Percentiles rank a stretch among this genome's conserved stretches.
Conservation (phyloP, 2,797 vertebrate genomes). For the Betta splendens region DNA sequence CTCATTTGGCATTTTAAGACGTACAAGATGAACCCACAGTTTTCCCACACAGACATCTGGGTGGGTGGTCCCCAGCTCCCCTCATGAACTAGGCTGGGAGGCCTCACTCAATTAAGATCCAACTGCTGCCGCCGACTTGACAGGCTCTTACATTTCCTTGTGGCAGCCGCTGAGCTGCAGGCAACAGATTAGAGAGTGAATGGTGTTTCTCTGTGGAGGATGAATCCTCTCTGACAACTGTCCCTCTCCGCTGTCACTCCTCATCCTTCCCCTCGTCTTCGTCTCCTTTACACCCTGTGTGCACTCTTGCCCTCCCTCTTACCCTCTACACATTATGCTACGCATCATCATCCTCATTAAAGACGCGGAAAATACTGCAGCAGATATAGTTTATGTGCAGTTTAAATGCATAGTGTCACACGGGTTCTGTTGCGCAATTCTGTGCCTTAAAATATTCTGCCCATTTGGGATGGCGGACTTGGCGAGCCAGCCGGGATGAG, state of each 20-base stretch:
- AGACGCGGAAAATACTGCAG: conserved; percentile 11
- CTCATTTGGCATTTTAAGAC: conserved; percentile 39
- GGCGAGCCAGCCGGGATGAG: background rate
- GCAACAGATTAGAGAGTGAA: conserved; percentile 67
- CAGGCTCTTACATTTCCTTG: conserved; percentile 47
- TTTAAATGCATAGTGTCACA: too few relatives aligned
- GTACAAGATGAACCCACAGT: conserved; percentile 32
- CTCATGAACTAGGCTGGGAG: conserved; percentile 34
- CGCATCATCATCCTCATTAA: conserved; percentile 33
- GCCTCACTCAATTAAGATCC: conserved; percentile 64
- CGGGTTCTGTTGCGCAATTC: too few relatives aligned
- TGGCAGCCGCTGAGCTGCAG: conserved; percentile 59
- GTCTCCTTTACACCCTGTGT: conserved; percentile 22
- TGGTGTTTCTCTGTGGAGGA: conserved; percentile 54
- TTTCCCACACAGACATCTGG: conserved; percentile 40
- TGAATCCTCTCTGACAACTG: conserved; percentile 47
- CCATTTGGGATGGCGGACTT: background rate
- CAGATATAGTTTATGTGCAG: too few relatives aligned
- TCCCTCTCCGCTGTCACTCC: conserved; percentile 52
- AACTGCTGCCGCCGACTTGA: conserved; percentile 51
- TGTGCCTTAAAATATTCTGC: too few relatives aligned
- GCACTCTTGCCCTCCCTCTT: conserved; percentile 24
- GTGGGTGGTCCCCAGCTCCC: conserved; percentile 49
- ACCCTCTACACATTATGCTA: conserved; percentile 20
- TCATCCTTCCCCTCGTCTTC: conserved; percentile 13